Percentiles rank a stretch among this genome's conserved stretches.
phyloP scores from a whole-genome alignment of 2,888 invertebrate genomes.

The Plutella xylostella region DNA sequence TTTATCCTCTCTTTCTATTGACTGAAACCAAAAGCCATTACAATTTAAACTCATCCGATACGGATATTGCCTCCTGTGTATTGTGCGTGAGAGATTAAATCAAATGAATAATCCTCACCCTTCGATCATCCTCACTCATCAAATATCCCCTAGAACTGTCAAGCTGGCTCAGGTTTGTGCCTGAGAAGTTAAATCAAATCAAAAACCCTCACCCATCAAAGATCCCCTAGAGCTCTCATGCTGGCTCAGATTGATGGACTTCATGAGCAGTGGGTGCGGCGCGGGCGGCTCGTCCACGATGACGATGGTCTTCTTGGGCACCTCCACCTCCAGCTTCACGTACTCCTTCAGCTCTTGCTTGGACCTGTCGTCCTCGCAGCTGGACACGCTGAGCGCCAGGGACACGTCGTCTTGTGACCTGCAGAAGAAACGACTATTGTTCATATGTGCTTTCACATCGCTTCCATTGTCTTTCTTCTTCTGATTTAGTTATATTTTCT shows the following conservation, averaged over 20 bases:
- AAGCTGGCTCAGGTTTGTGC: too few relatives aligned
- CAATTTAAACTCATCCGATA: too few relatives aligned
- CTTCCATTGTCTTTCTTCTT: too few relatives aligned
- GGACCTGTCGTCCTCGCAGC: slow-evolving; percentile 62
- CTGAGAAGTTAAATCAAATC: neutral
- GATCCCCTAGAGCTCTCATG: slow-evolving; percentile 49
- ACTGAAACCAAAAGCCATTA: too few relatives aligned
- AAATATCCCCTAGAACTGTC: too few relatives aligned
- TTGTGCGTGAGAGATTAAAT: too few relatives aligned
- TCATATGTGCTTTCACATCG: neutral
- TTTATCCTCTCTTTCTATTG: too few relatives aligned
- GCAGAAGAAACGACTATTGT: slow-evolving; percentile 12
- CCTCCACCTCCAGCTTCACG: slow-evolving; percentile 26
- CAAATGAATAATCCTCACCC: too few relatives aligned
- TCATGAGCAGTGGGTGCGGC: slow-evolving; percentile 61
- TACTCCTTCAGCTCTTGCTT: slow-evolving; percentile 40
- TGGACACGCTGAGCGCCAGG: slow-evolving; percentile 58
- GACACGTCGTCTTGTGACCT: slow-evolving; percentile 67
- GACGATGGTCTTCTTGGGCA: slow-evolving; percentile 51
- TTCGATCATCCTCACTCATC: too few relatives aligned
- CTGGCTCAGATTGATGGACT: slow-evolving; percentile 55
- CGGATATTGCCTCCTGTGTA: too few relatives aligned
- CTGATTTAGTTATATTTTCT: too few relatives aligned
- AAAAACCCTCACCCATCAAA: slow-evolving; percentile 52
- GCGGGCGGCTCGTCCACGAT: slow-evolving; percentile 53